These are phyloP conservation scores for Chiroxiphia lanceolata DNA, from an alignment of 2,797 vertebrate species.

Conservation along the genomic window DNA sequence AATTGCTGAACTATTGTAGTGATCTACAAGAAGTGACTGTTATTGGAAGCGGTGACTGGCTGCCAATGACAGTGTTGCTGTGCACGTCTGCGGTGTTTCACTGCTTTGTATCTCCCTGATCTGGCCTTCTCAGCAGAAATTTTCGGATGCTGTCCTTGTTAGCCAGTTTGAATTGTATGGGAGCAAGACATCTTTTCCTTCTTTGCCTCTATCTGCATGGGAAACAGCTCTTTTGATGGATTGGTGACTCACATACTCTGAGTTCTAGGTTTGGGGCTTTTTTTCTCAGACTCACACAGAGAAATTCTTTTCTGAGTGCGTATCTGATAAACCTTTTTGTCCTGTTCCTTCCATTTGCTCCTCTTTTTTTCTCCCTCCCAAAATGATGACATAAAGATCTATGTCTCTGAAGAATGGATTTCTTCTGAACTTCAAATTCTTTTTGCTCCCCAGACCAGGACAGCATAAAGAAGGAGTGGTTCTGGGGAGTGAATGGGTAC, in stretches of 20 bases:
- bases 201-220: background rate
- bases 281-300: background rate
- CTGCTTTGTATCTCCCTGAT: slow-evolving; percentile 32
- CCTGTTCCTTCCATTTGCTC: background rate
- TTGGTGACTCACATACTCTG: background rate
- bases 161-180: background rate
- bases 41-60: slow-evolving; percentile 24
- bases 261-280: background rate
- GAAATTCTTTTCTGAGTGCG: background rate
- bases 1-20: background rate
- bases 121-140: slow-evolving; percentile 69
- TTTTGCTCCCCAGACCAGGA: background rate
- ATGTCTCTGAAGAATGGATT: background rate
- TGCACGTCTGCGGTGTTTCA: slow-evolving; percentile 24
- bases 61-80: background rate
- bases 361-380: background rate
- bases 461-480: background rate
- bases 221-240: background rate
- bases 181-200: background rate
- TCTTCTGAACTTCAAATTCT: background rate
- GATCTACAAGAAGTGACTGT: background rate
- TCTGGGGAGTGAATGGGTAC: background rate
- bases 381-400: background rate
- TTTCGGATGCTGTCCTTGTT: slow-evolving; percentile 40
- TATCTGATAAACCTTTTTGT: background rate